Base-by-base conservation (phyloP, 2,888 invertebrate species). In the Galerucella calmariensis region DNA sequence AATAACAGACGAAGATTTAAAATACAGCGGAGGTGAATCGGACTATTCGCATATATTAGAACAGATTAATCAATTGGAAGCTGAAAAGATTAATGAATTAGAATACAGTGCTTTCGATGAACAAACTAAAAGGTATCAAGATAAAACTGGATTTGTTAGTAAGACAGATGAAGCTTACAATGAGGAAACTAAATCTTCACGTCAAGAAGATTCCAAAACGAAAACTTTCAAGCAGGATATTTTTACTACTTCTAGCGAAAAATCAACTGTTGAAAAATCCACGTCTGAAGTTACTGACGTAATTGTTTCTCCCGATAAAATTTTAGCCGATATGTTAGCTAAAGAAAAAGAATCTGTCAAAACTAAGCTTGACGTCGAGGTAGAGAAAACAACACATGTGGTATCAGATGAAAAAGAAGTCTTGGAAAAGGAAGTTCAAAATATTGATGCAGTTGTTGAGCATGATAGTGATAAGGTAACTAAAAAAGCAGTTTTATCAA, bases 1-100 rank as follows among this genome's bases (percentile, higher is more conserved):
- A 85, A 89, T 88, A 71, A 90, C 90, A 14, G 90, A 90, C 80
- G 93, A 93, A 89, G 93, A 93, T 83, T 90, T 93, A 79, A 90
- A 90, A 81, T 93, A 92, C 83, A 93, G 92, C 83, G 92, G 92
- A 71, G 90, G 90, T 76, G 92, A 92, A 83, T 90, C 91, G 77
- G 92, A 92, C 86, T 89, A 91, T 80, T 91, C 92, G 76, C 82
- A 86, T 76, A 83, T 87, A 61, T 79, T 88, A 44, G 84, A 88
- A 83, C 85, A 87, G 80, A 86, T 87, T 70, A 86, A 84, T 71
- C 87, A 87, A 76, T 77, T 88, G 11, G 87, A 89, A 85, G 85
- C 89, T 84, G 80, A 91, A 88, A 74, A 89, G 84, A 67, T 89
- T 86, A 71, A 88, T 84, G 76, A 89, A 87, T 75, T 83, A 46